phyloP scores from a whole-genome alignment of 2,113 vertebrate genomes.

The Pleuronectes platessa region DNA sequence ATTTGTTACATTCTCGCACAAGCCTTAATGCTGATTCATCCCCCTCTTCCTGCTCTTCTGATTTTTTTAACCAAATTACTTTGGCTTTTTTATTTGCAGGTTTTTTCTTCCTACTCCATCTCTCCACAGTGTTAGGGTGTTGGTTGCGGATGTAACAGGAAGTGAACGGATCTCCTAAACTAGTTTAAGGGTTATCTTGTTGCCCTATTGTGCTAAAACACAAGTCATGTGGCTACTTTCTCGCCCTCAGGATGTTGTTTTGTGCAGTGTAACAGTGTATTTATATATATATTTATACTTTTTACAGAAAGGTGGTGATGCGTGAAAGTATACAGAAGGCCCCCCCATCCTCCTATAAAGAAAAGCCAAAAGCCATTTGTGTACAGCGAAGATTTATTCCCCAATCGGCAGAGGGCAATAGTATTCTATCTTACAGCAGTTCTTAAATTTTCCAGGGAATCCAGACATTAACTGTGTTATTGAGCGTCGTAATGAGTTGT shows the following conservation, averaged over 20 bases:
- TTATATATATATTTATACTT: background rate
- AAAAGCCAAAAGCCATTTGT: constrained; percentile 11
- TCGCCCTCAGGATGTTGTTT: background rate
- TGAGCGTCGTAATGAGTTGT: background rate
- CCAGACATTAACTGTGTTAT: constrained; percentile 52
- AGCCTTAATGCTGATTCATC: background rate
- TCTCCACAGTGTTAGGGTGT: no score
- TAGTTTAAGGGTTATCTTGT: constrained; percentile 11
- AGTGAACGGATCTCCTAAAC: background rate
- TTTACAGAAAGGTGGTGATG: background rate
- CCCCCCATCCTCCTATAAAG: constrained; percentile 6
- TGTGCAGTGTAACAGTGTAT: background rate
- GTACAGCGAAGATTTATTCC: constrained; percentile 3
- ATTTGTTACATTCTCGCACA: background rate
- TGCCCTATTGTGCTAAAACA: background rate
- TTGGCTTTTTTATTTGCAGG: background rate
- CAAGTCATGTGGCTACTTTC: background rate
- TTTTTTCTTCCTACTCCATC: no score
- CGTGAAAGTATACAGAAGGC: constrained; percentile 3
- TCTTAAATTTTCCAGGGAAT: constrained; percentile 37
- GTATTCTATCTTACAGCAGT: constrained; percentile 14
- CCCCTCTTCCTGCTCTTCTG: background rate
- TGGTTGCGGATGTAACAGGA: background rate
- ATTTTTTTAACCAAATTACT: background rate
- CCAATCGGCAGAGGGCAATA: background rate